Base-by-base conservation (phyloP, 2,797 vertebrate species). In the Carapus acus region DNA sequence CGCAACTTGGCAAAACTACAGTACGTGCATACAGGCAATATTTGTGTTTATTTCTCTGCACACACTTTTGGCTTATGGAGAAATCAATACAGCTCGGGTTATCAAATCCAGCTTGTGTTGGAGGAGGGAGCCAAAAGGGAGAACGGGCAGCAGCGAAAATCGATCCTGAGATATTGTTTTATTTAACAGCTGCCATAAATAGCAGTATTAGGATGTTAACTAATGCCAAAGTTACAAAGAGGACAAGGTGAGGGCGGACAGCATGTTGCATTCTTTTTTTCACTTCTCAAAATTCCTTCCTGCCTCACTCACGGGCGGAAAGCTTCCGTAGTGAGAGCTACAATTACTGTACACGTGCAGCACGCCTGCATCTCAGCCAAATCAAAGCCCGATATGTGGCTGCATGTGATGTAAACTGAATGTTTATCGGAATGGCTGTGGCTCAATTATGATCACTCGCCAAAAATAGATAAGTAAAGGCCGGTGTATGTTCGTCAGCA, bases 1-100 rank as follows among this genome's bases (percentile, higher is more conserved):
- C 11, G 34, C 14, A 36, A 13, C 31, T 11, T 7, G n/a, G 14
- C n/a, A 36, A 36, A 36, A 15, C 2, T 7, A 54, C 65, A 53
- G 33, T 43, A 77, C 63, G 6, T 58, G 74, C 79, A 75, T 80
- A 65, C 58, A 43, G 74, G 65, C 69, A 67, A 76, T 76, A 71
- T 76, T 58, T 73, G 69, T 83, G 71, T 84, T 71, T 66, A 47
- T 83, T 74, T 67, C 62, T 58, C 52, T 70, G 79, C 62, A 74
- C 82, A 83, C 87, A 86, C 88, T 91, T 91, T 90, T 90, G 86
- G 85, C 88, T 91, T 91, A 93, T 92, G 88, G 88, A 88, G 92
- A 94, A 94, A 94, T 95, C 92, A 79, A 94, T 95, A 85, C 34
- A n/a, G 80, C 86, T 87, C 89, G 91, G 93, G 89, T 92, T 94